phyloP scores from a whole-genome alignment of 2,797 vertebrate species.

The Eurystomus glaucurus region DNA sequence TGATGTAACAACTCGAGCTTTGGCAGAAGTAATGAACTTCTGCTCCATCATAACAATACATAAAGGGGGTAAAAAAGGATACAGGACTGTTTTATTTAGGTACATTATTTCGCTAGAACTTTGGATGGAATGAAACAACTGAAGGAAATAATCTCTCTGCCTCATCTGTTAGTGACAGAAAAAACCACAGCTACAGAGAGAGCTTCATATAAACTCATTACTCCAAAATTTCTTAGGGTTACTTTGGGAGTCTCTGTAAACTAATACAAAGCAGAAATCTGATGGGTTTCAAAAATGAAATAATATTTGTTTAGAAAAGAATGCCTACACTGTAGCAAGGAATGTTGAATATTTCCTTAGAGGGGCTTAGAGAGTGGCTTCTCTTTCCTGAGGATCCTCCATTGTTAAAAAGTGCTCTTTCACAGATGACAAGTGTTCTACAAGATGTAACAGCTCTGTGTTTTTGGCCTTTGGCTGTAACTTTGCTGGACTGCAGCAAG shows the following conservation, averaged over 20 bases:
- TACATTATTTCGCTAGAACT: not conserved
- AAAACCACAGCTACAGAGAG: not conserved
- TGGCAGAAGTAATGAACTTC: not conserved
- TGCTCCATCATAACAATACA: not conserved
- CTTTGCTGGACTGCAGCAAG: accelerated
- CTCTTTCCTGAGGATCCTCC: not conserved
- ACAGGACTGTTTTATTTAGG: not conserved
- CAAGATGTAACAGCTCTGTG: not conserved
- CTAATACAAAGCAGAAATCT: not conserved
- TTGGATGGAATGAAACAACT: not conserved
- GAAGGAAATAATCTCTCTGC: not conserved
- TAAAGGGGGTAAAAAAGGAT: not conserved
- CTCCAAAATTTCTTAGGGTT: not conserved
- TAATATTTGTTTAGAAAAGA: not conserved
- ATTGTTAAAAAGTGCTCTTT: not conserved
- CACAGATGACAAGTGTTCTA: not conserved
- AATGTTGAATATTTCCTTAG: not conserved
- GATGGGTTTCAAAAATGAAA: not conserved
- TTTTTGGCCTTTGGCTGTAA: not conserved
- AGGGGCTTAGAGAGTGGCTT: not conserved
- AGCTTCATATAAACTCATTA: not conserved
- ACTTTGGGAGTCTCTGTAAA: not conserved
- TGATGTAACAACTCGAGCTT: not conserved
- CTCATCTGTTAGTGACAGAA: not conserved
- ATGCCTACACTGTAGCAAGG: not conserved